Evolutionary conservation across 1,140 invertebrate species (phyloP).

Genomic region (Catajapyx aquilonaris): DNA sequence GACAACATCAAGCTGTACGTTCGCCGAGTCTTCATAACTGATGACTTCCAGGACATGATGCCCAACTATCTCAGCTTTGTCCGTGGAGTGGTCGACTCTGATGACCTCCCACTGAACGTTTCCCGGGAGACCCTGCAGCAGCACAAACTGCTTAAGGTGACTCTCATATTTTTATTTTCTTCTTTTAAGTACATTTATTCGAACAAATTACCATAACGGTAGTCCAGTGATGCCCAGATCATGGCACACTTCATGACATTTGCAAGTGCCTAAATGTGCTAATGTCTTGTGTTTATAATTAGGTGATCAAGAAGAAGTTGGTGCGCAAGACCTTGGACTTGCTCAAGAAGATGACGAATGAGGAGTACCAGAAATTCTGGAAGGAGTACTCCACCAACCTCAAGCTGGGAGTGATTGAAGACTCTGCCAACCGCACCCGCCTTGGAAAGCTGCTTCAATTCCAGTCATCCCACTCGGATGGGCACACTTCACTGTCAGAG

Average conservation of each 20-base stretch:
- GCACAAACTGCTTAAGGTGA: constrained; percentile 90
- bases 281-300: background rate
- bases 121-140: constrained; percentile 96
- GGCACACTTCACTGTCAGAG: constrained; percentile 53
- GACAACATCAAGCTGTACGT: constrained; percentile 96
- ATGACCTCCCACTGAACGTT: constrained; percentile 96
- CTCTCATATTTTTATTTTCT: too few relatives aligned
- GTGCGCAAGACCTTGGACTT: constrained; percentile 93
- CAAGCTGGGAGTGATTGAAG: constrained; percentile 94
- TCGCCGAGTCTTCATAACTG: constrained; percentile 93
- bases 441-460: constrained; percentile 88
- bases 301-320: constrained; percentile 90
- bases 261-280: too few relatives aligned
- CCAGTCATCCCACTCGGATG: constrained; percentile 50
- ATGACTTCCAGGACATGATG: constrained; percentile 99
- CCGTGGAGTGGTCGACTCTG: constrained; percentile 94
- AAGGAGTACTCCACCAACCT: constrained; percentile 98
- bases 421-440: constrained; percentile 83
- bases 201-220: too few relatives aligned
- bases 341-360: constrained; percentile 89
- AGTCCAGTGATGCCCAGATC: background rate
- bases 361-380: constrained; percentile 90
- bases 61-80: constrained; percentile 93
- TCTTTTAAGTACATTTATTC: too few relatives aligned
- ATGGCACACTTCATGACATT: too few relatives aligned